Evolutionary conservation across 92 coral and sea anemone species (phyloP).

Genomic region (Palythoa caribaeorum): DNA sequence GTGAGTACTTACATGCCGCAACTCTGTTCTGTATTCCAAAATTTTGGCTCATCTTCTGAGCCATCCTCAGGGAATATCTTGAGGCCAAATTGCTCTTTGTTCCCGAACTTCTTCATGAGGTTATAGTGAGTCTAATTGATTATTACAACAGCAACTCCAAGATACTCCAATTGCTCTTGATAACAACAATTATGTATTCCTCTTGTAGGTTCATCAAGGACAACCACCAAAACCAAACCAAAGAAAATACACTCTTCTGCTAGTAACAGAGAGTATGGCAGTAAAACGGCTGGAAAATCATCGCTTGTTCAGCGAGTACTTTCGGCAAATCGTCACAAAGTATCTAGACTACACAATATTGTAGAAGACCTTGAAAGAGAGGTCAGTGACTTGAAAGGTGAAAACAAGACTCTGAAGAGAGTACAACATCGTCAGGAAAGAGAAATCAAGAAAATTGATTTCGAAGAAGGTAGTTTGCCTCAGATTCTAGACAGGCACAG

Average conservation of each 20-base stretch:
- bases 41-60: too few relatives aligned
- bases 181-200: neutral
- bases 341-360: constrained; percentile 79
- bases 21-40: too few relatives aligned
- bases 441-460: constrained; percentile 78
- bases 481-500: constrained; percentile 86
- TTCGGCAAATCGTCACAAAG: constrained; percentile 93
- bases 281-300: constrained; percentile 54
- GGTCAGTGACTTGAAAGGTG: constrained; percentile 73
- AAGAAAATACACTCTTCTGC: constrained; percentile 78
- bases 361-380: constrained; percentile 90
- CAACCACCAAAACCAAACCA: constrained; percentile 55
- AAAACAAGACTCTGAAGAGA: constrained; percentile 85
- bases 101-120: too few relatives aligned
- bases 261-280: constrained; percentile 58
- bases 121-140: neutral
- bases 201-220: constrained; percentile 34
- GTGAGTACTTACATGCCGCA: too few relatives aligned
- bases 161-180: neutral
- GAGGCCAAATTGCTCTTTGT: too few relatives aligned
- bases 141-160: neutral
- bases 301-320: constrained; percentile 86
- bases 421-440: constrained; percentile 84
- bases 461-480: constrained; percentile 88
- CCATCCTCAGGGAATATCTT: too few relatives aligned